Percentiles rank a stretch among this genome's conserved stretches.
Evolutionary conservation across 2,797 vertebrate species (phyloP).

Genomic region (Falco berigora): DNA sequence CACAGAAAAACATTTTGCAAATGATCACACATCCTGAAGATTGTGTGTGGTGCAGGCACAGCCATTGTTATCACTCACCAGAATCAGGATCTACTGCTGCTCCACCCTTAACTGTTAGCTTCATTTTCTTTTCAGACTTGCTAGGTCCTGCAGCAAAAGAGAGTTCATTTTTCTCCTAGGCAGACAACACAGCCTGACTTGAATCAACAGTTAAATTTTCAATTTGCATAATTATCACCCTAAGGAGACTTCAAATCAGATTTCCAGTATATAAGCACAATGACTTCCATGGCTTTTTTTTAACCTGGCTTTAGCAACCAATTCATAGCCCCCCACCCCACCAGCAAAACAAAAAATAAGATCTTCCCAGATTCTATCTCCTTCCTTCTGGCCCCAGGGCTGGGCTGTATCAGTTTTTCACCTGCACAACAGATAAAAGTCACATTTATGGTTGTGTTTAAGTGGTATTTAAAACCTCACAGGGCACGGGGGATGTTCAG

Average conservation of each 20-base stretch:
- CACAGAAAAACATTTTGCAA: neutral
- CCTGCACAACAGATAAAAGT: neutral
- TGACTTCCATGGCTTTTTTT: neutral
- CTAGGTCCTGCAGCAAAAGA: conserved; percentile 75
- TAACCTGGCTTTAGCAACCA: neutral
- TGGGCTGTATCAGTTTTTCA: neutral
- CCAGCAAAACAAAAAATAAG: neutral
- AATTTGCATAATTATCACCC: conserved; percentile 1
- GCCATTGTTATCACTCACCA: conserved; percentile 70
- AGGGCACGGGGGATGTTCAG: neutral
- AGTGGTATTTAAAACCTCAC: neutral
- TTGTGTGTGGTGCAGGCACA: neutral
- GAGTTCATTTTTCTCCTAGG: neutral
- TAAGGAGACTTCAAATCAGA: neutral
- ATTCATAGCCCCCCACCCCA: neutral
- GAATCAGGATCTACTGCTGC: conserved; percentile 96
- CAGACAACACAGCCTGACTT: neutral
- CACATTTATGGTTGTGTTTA: neutral
- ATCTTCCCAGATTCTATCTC: neutral
- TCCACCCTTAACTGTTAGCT: conserved; percentile 95
- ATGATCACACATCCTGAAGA: accelerated
- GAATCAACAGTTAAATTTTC: neutral
- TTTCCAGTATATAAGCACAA: neutral
- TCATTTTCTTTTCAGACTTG: conserved; percentile 95
- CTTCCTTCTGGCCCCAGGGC: neutral